phyloP scores from a whole-genome alignment of 2,797 vertebrate genomes.

The Notamacropus eugenii region DNA sequence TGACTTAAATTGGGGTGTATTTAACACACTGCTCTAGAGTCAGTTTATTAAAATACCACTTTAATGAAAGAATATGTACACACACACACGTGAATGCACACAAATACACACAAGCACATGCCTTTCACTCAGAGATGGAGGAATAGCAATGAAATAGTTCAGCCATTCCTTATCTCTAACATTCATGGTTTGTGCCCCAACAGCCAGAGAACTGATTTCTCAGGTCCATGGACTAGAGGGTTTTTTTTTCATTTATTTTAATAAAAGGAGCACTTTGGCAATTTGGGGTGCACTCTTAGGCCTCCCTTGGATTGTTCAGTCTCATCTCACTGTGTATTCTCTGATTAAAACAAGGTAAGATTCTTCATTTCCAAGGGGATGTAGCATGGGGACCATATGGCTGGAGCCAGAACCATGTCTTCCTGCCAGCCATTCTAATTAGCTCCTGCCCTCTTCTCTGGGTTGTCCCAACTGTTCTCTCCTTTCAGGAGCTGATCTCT shows the following conservation, averaged over 20 bases:
- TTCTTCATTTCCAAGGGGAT: too few species aligned
- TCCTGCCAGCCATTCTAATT: too few species aligned
- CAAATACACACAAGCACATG: too few species aligned
- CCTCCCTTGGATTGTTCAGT: conserved; percentile 66
- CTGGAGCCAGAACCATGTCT: too few species aligned
- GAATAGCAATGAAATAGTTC: conserved; percentile 73
- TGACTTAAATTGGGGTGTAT: conserved; percentile 87
- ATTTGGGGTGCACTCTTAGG: conserved; percentile 19
- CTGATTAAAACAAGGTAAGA: too few species aligned
- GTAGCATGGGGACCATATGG: too few species aligned
- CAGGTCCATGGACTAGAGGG: too few species aligned
- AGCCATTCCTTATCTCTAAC: conserved; percentile 75
- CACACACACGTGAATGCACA: too few species aligned
- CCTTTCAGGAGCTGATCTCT: background rate
- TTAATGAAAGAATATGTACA: conserved; percentile 45
- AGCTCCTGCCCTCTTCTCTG: background rate
- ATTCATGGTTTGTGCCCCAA: conserved; percentile 53
- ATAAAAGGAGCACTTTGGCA: conserved; percentile 30
- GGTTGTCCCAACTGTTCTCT: background rate
- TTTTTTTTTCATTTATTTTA: conserved; percentile 7
- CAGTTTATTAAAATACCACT: conserved; percentile 86
- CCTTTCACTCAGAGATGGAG: conserved; percentile 63
- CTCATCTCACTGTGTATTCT: background rate
- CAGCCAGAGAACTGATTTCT: conserved; percentile 25
- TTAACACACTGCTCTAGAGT: conserved; percentile 83